These are phyloP conservation scores for Elysia crispata DNA, from an alignment of 2,888 invertebrate species.

Conservation along the genomic window DNA sequence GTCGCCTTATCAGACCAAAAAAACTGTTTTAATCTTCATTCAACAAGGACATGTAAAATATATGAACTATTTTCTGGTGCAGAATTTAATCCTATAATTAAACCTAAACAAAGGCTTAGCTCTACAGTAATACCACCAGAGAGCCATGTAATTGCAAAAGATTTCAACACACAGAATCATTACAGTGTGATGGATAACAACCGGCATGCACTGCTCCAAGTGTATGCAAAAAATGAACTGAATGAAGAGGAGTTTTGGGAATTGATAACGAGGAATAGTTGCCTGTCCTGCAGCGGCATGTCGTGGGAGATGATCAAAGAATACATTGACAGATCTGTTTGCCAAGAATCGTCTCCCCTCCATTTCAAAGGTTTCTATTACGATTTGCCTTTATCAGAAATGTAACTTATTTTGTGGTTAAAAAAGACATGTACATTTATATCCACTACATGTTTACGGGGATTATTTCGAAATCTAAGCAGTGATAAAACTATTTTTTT, in stretches of 20 bases:
- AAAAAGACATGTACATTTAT: no score
- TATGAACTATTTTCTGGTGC: no score
- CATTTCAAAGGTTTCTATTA: conserved; percentile 23
- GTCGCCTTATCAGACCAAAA: not conserved
- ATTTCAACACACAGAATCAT: no score
- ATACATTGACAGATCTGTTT: conserved; percentile 1
- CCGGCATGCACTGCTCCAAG: conserved; percentile 41
- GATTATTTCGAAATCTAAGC: no score
- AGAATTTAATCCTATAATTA: not conserved
- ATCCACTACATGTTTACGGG: no score
- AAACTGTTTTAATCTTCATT: no score
- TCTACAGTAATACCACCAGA: no score
- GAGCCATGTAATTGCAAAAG: no score
- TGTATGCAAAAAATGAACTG: conserved; percentile 65
- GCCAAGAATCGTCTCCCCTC: conserved; percentile 39
- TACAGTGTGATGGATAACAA: conserved; percentile 31
- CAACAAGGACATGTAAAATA: no score
- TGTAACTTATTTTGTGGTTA: not conserved
- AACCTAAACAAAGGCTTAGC: no score
- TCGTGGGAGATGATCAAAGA: conserved; percentile 30
- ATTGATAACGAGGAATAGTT: conserved; percentile 13
- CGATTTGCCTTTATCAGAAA: conserved; percentile 11
- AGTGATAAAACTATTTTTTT: no score
- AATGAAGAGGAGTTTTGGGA: conserved; percentile 60
- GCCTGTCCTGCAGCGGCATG: not conserved